Base-by-base conservation (phyloP, 2,797 vertebrate genomes). In the Gallirallus australis region DNA sequence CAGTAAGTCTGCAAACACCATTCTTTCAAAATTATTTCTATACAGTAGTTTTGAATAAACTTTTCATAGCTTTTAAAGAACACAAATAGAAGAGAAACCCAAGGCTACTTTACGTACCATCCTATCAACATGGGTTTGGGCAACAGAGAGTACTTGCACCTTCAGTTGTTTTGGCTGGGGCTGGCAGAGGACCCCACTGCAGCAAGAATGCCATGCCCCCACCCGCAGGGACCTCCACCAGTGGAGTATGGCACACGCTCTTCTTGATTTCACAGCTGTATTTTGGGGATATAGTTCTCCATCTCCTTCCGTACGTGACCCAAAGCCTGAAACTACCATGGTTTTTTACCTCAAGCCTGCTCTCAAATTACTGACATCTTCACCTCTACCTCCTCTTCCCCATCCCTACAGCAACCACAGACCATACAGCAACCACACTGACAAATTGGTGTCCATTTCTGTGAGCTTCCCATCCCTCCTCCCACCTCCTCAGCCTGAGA, bases 241-340 rank as follows among this genome's bases (percentile, higher is more conserved):
- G 15, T 4, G 7, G 0, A 0, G 14, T 21, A 82, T 15, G 4
- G 25, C 48, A 37, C 1, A 0, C 3, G 16, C 7, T 27, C 42
- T 6, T 50, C 19, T 25, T 71, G 45, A 11, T 65, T 79, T 87
- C 47, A 61, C 40, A 50, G 37, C 33, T 56, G 2, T 56, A 9
- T 9, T 5, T 40, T 57, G 40, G 24, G 8, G 6, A 19, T 53
- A 21, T 60, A 60, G 56, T 60, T 90, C 68, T 72, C 35, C 14
- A 6, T 64, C 4, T 60, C 35, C 15, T 86, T 45, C 53, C 30
- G 19, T 11, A 31, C 24, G 35, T 60, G 53, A 87, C 9, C 35
- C 11, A 40, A 65, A 91, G 18, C 25, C 53, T 61, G n/a, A 79
- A 82, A 47, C 5, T 53, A 15, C 48, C 45, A 19, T 1, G 9